A percentile compares a stretch with the other conserved stretches of the same genome.
Evolutionary conservation across 2,888 invertebrate genomes (phyloP).

Genomic region (Stratiomys singularior): DNA sequence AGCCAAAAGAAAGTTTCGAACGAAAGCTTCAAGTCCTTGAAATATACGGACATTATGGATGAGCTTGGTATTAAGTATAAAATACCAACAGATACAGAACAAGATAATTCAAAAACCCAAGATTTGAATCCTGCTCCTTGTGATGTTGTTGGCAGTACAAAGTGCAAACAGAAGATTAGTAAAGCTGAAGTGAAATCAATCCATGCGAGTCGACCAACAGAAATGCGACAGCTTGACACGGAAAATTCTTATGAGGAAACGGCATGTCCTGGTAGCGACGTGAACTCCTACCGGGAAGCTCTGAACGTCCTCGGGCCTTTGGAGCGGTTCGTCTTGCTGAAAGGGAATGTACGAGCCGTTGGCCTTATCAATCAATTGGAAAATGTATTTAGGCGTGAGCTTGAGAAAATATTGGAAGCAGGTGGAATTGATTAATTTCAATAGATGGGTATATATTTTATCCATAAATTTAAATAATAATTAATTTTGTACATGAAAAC

Average conservation of each 20-base stretch:
- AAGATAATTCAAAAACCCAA: neutral
- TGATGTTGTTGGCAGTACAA: neutral
- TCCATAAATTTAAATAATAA: no score
- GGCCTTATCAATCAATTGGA: constrained; percentile 48
- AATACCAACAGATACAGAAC: neutral
- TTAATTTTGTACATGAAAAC: no score
- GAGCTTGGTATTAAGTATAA: constrained; percentile 38
- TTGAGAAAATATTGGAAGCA: no score
- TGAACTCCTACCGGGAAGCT: constrained; percentile 41
- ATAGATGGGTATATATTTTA: no score
- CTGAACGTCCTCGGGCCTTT: constrained; percentile 42
- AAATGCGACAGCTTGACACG: no score
- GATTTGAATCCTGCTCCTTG: neutral
- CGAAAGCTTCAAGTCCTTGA: constrained; percentile 36
- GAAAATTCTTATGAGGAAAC: neutral
- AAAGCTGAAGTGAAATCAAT: neutral
- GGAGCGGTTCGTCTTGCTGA: constrained; percentile 45
- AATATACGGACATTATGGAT: constrained; percentile 47
- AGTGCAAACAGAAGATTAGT: neutral
- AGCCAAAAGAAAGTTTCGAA: neutral
- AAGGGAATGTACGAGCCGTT: constrained; percentile 44
- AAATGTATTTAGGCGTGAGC: constrained; percentile 40
- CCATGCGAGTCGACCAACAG: neutral
- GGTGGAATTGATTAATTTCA: no score
- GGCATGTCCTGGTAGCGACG: no score